Evolutionary conservation across 2,888 invertebrate genomes (phyloP).

Genomic region (Orthonevra nobilis): DNA sequence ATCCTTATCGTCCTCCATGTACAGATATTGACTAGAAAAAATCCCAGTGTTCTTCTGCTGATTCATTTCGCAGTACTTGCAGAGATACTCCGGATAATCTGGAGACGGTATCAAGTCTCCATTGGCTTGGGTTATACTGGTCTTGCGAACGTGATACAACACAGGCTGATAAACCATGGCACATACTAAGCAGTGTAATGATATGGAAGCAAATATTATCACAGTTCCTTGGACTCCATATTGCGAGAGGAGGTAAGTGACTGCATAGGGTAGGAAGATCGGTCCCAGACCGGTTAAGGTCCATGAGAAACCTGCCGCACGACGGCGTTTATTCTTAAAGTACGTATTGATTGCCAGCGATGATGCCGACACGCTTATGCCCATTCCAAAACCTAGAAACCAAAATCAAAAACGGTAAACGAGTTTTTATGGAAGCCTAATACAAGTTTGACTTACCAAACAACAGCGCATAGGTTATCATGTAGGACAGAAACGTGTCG

Average conservation of each 20-base stretch:
- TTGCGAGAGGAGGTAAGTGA: conserved; percentile 83
- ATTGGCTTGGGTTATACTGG: conserved; percentile 71
- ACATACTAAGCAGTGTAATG: conserved; percentile 85
- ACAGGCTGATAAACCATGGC: conserved; percentile 87
- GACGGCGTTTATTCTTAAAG: conserved; percentile 85
- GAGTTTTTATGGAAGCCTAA: not conserved
- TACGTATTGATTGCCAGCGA: conserved; percentile 88
- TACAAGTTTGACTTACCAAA: conserved; percentile 82
- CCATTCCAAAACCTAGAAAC: conserved; percentile 81
- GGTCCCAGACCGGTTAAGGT: conserved; percentile 87
- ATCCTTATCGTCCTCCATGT: conserved; percentile 83
- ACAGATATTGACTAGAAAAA: conserved; percentile 82
- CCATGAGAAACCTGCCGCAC: conserved; percentile 87
- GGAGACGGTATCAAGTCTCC: conserved; percentile 50
- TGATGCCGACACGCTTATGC: conserved; percentile 85
- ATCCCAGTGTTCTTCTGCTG: conserved; percentile 75
- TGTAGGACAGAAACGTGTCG: conserved; percentile 83
- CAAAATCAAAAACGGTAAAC: not conserved
- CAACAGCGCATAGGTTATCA: conserved; percentile 85
- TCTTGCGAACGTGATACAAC: conserved; percentile 84
- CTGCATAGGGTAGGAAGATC: conserved; percentile 86
- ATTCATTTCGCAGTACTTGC: conserved; percentile 76
- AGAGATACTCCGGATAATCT: conserved; percentile 71
- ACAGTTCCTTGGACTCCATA: conserved; percentile 86
- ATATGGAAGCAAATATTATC: conserved; percentile 85